phyloP scores from a whole-genome alignment of 2,888 invertebrate genomes.

The Auanema freiburgensis region DNA sequence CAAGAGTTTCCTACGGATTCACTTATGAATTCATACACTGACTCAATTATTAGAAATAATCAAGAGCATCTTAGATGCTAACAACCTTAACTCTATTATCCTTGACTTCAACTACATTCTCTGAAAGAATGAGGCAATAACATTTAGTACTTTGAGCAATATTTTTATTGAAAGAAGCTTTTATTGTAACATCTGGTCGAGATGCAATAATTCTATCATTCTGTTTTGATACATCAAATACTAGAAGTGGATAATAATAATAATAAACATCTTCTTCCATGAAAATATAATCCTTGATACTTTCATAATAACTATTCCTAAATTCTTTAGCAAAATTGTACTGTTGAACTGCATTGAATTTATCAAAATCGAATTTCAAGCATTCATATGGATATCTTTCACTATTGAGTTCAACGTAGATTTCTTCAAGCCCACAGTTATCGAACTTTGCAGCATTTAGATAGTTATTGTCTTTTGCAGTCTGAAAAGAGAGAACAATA shows the following conservation, averaged over 20 bases:
- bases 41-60: too few relatives aligned
- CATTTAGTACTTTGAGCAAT: constrained; percentile 40
- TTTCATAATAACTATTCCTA: constrained; percentile 43
- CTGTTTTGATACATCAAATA: constrained; percentile 44
- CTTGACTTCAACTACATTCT: constrained; percentile 40
- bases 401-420: constrained; percentile 44
- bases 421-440: constrained; percentile 45
- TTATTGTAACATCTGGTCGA: constrained; percentile 47
- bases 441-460: constrained; percentile 46
- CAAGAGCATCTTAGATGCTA: constrained; percentile 20
- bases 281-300: constrained; percentile 38
- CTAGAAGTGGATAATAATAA: constrained; percentile 42
- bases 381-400: constrained; percentile 51
- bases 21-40: too few relatives aligned
- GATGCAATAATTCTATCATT: constrained; percentile 46
- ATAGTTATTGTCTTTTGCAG: constrained; percentile 43
- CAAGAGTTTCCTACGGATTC: too few relatives aligned
- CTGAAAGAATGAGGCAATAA: constrained; percentile 33
- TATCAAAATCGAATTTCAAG: constrained; percentile 45
- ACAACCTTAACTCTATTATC: too few relatives aligned
- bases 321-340: constrained; percentile 51
- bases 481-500: constrained; percentile 36
- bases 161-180: constrained; percentile 33
- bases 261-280: constrained; percentile 44
- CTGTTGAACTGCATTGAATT: constrained; percentile 45